phyloP scores from a whole-genome alignment of 2,888 invertebrate genomes.

The Lasioglossum morio region DNA sequence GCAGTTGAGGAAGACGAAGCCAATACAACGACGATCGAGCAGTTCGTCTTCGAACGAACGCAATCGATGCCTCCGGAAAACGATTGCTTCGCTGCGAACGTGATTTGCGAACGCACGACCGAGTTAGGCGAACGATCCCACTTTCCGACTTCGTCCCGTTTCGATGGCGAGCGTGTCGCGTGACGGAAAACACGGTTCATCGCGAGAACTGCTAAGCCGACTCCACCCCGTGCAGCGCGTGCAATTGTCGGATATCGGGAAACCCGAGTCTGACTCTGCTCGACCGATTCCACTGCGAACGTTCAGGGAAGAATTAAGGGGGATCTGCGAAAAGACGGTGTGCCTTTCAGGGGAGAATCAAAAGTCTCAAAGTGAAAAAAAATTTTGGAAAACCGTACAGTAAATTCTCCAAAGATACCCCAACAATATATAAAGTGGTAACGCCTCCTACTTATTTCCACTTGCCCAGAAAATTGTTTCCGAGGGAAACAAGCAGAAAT shows the following conservation, averaged over 20 bases:
- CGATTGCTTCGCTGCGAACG: not conserved
- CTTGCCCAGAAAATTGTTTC: not conserved
- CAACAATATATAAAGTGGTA: not conserved
- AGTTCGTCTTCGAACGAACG: not conserved
- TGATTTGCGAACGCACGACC: constrained; percentile 11
- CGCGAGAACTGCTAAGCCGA: constrained; percentile 28
- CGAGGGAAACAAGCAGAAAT: not conserved
- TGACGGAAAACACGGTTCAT: constrained; percentile 20
- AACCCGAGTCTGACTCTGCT: not conserved
- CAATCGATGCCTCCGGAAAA: not conserved
- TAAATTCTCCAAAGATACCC: no score
- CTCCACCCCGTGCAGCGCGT: constrained; percentile 17
- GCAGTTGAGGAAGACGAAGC: not conserved
- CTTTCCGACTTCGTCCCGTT: not conserved
- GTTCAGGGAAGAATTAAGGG: no score
- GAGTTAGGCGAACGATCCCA: not conserved
- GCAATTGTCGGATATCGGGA: constrained; percentile 3
- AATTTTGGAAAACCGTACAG: no score
- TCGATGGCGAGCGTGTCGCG: not conserved
- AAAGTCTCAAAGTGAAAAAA: no score
- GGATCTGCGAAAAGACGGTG: no score
- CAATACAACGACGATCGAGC: constrained; percentile 8
- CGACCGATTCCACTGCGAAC: not conserved
- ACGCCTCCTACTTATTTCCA: not conserved
- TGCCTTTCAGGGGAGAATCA: no score